Conservation (phyloP, 1,140 invertebrate genomes). For the Sipha flava region DNA sequence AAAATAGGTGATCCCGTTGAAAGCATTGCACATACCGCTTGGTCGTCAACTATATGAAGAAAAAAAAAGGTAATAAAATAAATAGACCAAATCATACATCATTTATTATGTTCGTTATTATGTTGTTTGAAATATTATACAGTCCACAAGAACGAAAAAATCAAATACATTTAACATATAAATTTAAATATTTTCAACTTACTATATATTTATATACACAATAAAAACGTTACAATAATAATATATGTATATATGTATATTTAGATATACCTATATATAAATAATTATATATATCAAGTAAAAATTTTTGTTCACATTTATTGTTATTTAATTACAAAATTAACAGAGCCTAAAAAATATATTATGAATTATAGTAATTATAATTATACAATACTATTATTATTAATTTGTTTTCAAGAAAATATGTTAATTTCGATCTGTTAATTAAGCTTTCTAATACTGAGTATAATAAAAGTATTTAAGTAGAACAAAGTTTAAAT, state of each 20-base stretch:
- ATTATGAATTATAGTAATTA: not conserved
- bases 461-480: constrained; percentile 19
- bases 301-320: constrained; percentile 1
- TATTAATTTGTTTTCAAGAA: constrained; percentile 4
- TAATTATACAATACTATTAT: constrained; percentile 17
- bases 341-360: constrained; percentile 10
- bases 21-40: too few relatives aligned
- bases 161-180: constrained; percentile 3
- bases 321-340: constrained; percentile 4
- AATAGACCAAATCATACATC: not conserved
- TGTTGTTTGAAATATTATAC: not conserved
- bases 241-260: not conserved
- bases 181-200: constrained; percentile 4
- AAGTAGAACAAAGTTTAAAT: constrained; percentile 27
- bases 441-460: constrained; percentile 29
- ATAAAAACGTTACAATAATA: constrained; percentile 7
- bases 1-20: too few relatives aligned
- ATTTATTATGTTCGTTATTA: not conserved
- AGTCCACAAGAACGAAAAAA: not conserved
- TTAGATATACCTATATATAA: too few relatives aligned
- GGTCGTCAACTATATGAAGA: too few relatives aligned
- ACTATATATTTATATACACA: not conserved
- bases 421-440: constrained; percentile 14
- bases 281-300: constrained; percentile 8
- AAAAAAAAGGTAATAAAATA: not conserved